phyloP scores from a whole-genome alignment of 1,140 invertebrate species.

The Hyphantria cunea region DNA sequence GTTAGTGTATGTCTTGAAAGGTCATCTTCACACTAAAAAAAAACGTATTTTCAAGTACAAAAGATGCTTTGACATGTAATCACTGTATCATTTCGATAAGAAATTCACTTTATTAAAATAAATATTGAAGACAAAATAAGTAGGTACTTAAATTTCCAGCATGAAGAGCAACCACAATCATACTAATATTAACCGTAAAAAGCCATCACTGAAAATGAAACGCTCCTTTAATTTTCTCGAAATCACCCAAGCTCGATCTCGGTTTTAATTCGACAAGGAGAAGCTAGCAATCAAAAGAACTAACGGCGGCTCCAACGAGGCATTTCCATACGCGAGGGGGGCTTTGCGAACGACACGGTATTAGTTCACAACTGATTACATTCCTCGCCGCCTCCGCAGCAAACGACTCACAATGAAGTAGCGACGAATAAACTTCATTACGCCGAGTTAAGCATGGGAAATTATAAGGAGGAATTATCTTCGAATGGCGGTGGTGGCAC shows the following conservation, averaged over 20 bases:
- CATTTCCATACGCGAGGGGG: slow-evolving; percentile 75
- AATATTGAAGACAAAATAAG: slow-evolving; percentile 55
- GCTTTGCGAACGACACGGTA: slow-evolving; percentile 67
- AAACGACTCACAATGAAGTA: slow-evolving; percentile 73
- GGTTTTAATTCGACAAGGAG: slow-evolving; percentile 73
- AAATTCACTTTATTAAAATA: slow-evolving; percentile 62
- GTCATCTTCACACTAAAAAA: slow-evolving; percentile 23
- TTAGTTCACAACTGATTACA: slow-evolving; percentile 79
- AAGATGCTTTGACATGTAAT: slow-evolving; percentile 15
- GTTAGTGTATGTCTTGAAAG: slow-evolving; percentile 18
- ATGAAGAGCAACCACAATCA: slow-evolving; percentile 53
- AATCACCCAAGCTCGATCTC: slow-evolving; percentile 63
- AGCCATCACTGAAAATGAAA: slow-evolving; percentile 64
- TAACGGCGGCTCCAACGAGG: slow-evolving; percentile 70
- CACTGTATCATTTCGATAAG: slow-evolving; percentile 47
- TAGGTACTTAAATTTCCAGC: slow-evolving; percentile 45
- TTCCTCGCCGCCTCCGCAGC: slow-evolving; percentile 58
- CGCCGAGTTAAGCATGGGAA: slow-evolving; percentile 73
- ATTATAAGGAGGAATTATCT: slow-evolving; percentile 79
- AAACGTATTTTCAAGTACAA: slow-evolving; percentile 18
- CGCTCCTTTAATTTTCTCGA: slow-evolving; percentile 72
- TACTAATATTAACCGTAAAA: slow-evolving; percentile 69
- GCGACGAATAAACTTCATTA: slow-evolving; percentile 80
- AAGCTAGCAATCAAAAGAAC: slow-evolving; percentile 76
- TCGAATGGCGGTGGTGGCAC: slow-evolving; percentile 56